Conservation (phyloP, 2,797 vertebrate species). For the Nyctalus aviator region DNA sequence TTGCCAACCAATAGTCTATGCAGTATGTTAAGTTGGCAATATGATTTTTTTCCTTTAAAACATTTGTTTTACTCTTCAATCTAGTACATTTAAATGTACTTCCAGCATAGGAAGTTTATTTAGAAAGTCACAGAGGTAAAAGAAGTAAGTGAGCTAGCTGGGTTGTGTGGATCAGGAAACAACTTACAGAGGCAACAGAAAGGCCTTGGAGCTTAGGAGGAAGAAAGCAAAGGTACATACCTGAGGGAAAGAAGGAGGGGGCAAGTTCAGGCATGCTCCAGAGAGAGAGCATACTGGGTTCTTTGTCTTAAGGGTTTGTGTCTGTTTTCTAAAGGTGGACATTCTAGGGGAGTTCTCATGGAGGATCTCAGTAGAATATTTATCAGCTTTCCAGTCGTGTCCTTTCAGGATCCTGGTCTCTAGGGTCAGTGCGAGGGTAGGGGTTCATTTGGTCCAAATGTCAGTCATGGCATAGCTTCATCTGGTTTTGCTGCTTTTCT, state of each 20-base stretch:
- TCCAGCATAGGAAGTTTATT: neutral
- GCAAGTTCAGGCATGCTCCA: neutral
- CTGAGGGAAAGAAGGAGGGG: neutral
- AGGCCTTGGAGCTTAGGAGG: neutral
- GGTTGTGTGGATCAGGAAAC: neutral
- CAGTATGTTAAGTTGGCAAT: neutral
- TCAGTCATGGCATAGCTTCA: too few relatives aligned
- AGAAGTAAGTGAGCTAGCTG: neutral
- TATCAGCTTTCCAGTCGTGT: neutral
- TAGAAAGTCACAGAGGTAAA: neutral
- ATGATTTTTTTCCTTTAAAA: constrained; percentile 23
- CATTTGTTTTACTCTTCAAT: neutral
- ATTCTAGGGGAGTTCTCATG: neutral
- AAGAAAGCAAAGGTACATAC: neutral
- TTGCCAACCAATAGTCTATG: too few relatives aligned
- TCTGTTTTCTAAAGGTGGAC: neutral
- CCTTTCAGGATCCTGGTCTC: neutral
- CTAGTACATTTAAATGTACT: neutral
- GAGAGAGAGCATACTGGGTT: neutral
- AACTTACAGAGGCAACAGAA: neutral
- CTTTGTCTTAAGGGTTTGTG: neutral
- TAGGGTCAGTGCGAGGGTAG: neutral
- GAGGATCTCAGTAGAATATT: neutral
- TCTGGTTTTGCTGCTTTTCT: neutral
- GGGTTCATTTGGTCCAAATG: neutral